These are phyloP conservation scores for Esox niger DNA, from an alignment of 2,113 vertebrate genomes.

Conservation along the genomic window DNA sequence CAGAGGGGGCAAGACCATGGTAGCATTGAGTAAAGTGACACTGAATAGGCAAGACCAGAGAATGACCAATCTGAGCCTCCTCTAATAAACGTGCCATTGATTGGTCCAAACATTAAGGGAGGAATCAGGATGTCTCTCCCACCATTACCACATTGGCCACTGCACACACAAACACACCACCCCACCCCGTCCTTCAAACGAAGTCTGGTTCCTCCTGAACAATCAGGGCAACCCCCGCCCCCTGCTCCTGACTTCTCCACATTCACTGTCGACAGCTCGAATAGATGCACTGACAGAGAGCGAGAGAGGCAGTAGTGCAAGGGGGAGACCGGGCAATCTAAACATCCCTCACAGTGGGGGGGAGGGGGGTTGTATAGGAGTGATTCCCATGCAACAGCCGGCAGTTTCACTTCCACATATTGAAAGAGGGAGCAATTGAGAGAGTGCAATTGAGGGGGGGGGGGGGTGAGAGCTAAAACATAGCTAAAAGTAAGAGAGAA, in stretches of 20 bases:
- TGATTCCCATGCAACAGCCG: constrained; percentile 63
- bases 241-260: constrained; percentile 30
- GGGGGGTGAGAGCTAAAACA: constrained; percentile 52
- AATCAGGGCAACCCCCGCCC: constrained; percentile 63
- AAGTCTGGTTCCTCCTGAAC: constrained; percentile 60
- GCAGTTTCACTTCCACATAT: constrained; percentile 58
- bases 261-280: constrained; percentile 62
- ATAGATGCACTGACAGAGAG: constrained; percentile 63
- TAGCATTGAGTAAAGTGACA: constrained; percentile 13
- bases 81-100: constrained; percentile 51
- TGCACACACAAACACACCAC: constrained; percentile 12
- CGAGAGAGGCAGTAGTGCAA: constrained; percentile 36
- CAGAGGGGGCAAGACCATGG: constrained; percentile 52
- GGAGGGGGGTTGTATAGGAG: constrained; percentile 54
- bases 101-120: constrained; percentile 49
- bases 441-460: constrained; percentile 40
- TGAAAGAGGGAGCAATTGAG: constrained; percentile 10
- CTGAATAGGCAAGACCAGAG: constrained; percentile 18
- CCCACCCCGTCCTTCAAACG: constrained; percentile 53
- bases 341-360: constrained; percentile 63
- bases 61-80: constrained; percentile 59
- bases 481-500: constrained; percentile 29
- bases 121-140: constrained; percentile 60
- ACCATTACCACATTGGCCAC: constrained; percentile 16
- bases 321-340: constrained; percentile 46